phyloP scores from a whole-genome alignment of 2,113 vertebrate species.

The Oreocharis arfaki region DNA sequence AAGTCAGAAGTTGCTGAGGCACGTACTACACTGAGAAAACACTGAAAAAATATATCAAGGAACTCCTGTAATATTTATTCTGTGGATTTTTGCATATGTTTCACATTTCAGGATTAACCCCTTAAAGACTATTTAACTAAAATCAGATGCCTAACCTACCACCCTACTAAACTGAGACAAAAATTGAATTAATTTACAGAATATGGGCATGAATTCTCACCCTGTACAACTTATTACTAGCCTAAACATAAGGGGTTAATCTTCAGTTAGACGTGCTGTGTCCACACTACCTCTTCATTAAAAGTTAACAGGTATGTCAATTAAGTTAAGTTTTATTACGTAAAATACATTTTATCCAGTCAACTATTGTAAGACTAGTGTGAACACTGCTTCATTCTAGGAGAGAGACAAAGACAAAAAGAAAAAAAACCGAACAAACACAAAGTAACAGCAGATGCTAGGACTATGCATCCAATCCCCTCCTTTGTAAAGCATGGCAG shows the following conservation, averaged over 20 bases:
- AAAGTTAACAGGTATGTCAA: constrained; percentile 70
- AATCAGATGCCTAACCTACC: constrained; percentile 52
- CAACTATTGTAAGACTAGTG: constrained; percentile 79
- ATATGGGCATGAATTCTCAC: constrained; percentile 44
- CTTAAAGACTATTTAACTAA: constrained; percentile 70
- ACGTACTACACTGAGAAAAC: constrained; percentile 49
- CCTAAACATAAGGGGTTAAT: constrained; percentile 82
- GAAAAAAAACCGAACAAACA: constrained; percentile 52
- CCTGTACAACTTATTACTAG: constrained; percentile 2
- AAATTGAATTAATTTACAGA: constrained; percentile 47
- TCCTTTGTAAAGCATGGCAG: constrained; percentile 84
- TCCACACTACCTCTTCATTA: constrained; percentile 79
- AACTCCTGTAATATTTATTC: constrained; percentile 56
- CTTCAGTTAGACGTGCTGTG: constrained; percentile 77
- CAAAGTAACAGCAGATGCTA: constrained; percentile 71
- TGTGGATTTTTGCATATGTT: constrained; percentile 82
- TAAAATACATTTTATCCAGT: constrained; percentile 64
- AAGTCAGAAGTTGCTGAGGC: constrained; percentile 56
- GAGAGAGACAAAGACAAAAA: constrained; percentile 52
- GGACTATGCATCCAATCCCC: constrained; percentile 78
- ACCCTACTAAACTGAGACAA: constrained; percentile 38
- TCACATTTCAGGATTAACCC: constrained; percentile 80
- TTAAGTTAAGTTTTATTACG: constrained; percentile 57
- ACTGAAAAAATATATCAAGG: constrained; percentile 13
- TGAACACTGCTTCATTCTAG: constrained; percentile 78